Percentiles rank a stretch among this genome's conserved stretches.
Evolutionary conservation across 1,140 invertebrate genomes (phyloP).

Genomic region (Phymastichus coffea): DNA sequence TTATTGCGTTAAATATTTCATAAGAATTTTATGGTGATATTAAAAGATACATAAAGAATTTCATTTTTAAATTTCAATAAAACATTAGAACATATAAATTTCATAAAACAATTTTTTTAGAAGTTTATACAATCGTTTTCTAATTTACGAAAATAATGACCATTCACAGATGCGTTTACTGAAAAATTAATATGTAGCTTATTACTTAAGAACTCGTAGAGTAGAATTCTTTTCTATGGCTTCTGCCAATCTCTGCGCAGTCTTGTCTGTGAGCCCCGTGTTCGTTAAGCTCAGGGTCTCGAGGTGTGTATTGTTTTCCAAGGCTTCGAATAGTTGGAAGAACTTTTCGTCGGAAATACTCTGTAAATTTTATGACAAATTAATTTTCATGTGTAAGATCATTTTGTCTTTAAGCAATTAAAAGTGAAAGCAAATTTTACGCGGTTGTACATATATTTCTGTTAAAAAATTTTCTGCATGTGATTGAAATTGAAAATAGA

Average conservation of each 20-base stretch:
- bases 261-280: conserved; percentile 87
- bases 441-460: no score
- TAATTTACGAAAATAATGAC: no score
- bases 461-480: no score
- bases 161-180: not conserved
- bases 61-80: no score
- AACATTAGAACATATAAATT: no score
- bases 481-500: no score
- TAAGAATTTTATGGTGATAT: not conserved
- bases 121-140: no score
- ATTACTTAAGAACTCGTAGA: conserved; percentile 81
- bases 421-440: no score
- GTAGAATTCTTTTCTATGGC: conserved; percentile 84
- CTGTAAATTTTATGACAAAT: conserved; percentile 63
- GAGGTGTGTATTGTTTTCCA: conserved; percentile 88
- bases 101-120: no score
- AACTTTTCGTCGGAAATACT: conserved; percentile 97
- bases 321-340: conserved; percentile 81
- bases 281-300: conserved; percentile 92
- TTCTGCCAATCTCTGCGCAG: conserved; percentile 79
- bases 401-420: no score
- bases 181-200: not conserved
- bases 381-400: not conserved
- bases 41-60: not conserved
- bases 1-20: not conserved